Percentiles rank a stretch among this genome's conserved stretches.
Conservation (phyloP, 2,113 vertebrate genomes). For the Perccottus glenii region DNA sequence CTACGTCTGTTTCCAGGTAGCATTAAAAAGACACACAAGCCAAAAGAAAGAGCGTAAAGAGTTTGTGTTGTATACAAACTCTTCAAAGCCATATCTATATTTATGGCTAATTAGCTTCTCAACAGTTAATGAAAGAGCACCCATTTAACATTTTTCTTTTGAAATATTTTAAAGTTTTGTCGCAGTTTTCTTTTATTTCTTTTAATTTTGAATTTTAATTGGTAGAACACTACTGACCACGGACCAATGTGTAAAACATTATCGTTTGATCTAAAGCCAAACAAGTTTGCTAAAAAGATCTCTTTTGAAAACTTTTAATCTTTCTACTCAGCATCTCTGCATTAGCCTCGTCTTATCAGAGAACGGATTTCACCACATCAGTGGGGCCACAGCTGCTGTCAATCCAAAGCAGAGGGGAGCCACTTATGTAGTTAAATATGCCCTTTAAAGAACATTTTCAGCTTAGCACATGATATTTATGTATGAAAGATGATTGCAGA, state of each 20-base stretch:
- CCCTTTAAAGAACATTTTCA: slow-evolving; percentile 47
- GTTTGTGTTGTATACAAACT: no score
- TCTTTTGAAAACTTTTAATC: slow-evolving; percentile 52
- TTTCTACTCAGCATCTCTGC: slow-evolving; percentile 28
- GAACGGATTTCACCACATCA: slow-evolving; percentile 35
- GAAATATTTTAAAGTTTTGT: no score
- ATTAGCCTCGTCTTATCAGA: slow-evolving; percentile 31
- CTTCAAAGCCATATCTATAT: no score
- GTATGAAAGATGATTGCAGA: slow-evolving; percentile 6
- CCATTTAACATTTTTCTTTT: no score
- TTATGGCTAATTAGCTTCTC: no score
- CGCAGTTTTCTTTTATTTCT: no score
- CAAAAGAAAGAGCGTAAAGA: no score
- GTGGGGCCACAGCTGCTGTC: slow-evolving; percentile 27
- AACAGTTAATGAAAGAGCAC: no score
- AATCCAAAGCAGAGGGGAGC: slow-evolving; percentile 19
- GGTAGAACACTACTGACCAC: neutral
- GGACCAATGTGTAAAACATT: neutral
- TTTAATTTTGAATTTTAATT: no score
- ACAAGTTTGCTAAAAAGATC: slow-evolving; percentile 42
- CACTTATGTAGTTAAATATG: slow-evolving; percentile 46
- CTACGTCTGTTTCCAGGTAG: no score
- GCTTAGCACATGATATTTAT: slow-evolving; percentile 34
- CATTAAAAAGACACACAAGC: no score
- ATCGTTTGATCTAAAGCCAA: slow-evolving; percentile 41